Percentiles rank a stretch among this genome's conserved stretches.
Conservation (phyloP, 2,888 invertebrate species). For the Melinaea menophilus region DNA sequence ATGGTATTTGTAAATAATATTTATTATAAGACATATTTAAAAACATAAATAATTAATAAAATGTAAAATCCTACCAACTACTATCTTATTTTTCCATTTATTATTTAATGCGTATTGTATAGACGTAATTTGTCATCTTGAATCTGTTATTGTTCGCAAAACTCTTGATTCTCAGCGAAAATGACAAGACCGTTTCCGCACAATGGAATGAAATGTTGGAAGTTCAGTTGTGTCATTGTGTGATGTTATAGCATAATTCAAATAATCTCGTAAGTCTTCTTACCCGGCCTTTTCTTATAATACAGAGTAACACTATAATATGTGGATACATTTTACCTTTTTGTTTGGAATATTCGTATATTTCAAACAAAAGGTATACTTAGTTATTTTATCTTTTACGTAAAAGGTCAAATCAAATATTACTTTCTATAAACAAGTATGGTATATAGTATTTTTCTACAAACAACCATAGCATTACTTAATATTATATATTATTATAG, state of each 20-base stretch:
- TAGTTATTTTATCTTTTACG: too few species aligned
- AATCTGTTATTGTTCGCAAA: slow-evolving; percentile 20
- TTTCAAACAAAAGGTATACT: too few species aligned
- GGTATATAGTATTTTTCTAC: too few species aligned
- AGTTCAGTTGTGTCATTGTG: slow-evolving; percentile 19
- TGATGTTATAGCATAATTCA: slow-evolving; percentile 20
- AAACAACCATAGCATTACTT: too few species aligned
- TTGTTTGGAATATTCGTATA: too few species aligned
- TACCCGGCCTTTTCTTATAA: slow-evolving; percentile 10
- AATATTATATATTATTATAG: not conserved
- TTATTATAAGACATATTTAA: too few species aligned
- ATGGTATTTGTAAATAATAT: too few species aligned
- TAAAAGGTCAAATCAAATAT: too few species aligned
- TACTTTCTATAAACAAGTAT: too few species aligned
- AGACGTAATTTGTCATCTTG: slow-evolving; percentile 26
- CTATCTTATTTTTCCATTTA: not conserved
- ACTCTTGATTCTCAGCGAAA: slow-evolving; percentile 17
- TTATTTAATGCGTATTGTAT: slow-evolving; percentile 19
- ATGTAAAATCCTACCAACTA: too few species aligned
- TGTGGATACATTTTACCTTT: too few species aligned
- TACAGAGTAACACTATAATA: not conserved
- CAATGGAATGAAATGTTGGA: slow-evolving; percentile 23
- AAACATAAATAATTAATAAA: too few species aligned
- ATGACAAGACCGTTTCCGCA: slow-evolving; percentile 26
- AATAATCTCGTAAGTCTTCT: slow-evolving; percentile 15